A percentile compares a stretch with the other conserved stretches of the same genome.
Conservation (phyloP, 2,797 vertebrate species). For the Muscicapa comitata region DNA sequence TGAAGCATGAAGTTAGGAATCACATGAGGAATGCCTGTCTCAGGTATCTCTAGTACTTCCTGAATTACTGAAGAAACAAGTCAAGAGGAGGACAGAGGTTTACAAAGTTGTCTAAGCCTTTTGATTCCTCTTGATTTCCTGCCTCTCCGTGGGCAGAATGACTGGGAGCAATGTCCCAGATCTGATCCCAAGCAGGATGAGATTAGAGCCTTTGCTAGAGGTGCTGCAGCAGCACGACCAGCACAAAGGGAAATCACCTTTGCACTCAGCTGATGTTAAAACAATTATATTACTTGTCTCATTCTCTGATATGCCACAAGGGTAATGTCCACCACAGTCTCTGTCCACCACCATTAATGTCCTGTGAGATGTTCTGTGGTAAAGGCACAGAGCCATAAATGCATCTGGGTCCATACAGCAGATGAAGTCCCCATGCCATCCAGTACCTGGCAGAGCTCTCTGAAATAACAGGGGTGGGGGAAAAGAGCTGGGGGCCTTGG, state of each 20-base stretch:
- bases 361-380: neutral
- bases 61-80: neutral
- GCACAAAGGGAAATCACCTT: neutral
- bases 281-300: neutral
- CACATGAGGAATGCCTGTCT: neutral
- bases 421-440: neutral
- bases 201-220: neutral
- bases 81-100: neutral
- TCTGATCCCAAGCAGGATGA: neutral
- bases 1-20: neutral
- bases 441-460: neutral
- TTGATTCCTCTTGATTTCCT: neutral
- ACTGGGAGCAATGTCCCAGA: neutral
- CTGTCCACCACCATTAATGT: neutral
- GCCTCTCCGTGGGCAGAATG: neutral
- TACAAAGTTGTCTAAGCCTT: neutral
- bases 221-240: neutral
- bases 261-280: neutral
- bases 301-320: neutral
- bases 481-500: neutral
- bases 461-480: neutral
- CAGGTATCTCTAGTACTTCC: neutral
- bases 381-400: neutral
- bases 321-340: neutral
- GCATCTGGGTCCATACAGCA: neutral